Evolutionary conservation across 2,113 vertebrate species (phyloP).

Genomic region (Lophochroa leadbeateri): DNA sequence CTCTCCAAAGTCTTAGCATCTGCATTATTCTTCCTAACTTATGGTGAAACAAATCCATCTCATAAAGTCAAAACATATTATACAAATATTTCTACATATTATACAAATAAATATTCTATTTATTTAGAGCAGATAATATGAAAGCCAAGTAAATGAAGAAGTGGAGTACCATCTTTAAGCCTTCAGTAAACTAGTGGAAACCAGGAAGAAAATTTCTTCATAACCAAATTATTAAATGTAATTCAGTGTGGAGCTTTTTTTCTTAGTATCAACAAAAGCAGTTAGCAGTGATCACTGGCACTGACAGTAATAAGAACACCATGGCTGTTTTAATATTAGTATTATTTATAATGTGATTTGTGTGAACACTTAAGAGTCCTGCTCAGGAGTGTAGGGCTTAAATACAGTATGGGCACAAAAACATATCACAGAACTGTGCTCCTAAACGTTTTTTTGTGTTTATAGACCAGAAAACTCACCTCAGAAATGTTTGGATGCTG

Average conservation of each 20-base stretch:
- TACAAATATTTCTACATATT: neutral
- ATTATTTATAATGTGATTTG: neutral
- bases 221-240: neutral
- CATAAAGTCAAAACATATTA: conserved; percentile 30
- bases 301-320: neutral
- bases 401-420: neutral
- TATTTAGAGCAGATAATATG: neutral
- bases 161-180: neutral
- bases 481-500: neutral
- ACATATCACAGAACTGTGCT: neutral
- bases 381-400: accelerated
- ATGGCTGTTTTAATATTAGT: neutral
- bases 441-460: neutral
- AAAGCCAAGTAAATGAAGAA: neutral
- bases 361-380: neutral
- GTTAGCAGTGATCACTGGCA: neutral
- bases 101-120: conserved; percentile 12
- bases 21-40: neutral
- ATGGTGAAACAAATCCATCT: conserved; percentile 38
- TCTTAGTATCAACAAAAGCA: neutral
- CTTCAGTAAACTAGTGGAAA: neutral
- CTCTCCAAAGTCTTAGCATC: conserved; percentile 19
- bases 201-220: neutral
- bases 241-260: neutral
- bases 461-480: neutral